Evolutionary conservation across 2,888 invertebrate genomes (phyloP).

Genomic region (Chouioia cunea): DNA sequence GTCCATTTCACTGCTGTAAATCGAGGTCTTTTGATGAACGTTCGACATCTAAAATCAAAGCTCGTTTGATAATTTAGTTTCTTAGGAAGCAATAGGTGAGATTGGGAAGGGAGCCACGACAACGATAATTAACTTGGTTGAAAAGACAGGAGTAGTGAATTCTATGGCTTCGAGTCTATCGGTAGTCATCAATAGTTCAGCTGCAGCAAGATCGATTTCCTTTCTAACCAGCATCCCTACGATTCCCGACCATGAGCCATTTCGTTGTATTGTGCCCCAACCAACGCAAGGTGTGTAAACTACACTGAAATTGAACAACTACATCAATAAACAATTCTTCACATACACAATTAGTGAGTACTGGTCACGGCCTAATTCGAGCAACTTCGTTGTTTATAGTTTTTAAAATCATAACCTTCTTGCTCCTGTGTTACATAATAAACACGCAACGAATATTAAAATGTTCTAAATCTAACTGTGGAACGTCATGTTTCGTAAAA

Average conservation of each 20-base stretch:
- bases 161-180: slow-evolving; percentile 58
- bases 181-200: slow-evolving; percentile 62
- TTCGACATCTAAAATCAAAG: slow-evolving; percentile 55
- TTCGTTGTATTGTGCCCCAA: slow-evolving; percentile 57
- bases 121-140: slow-evolving; percentile 56
- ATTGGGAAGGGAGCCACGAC: not conserved
- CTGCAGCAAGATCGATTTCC: slow-evolving; percentile 60
- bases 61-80: not conserved
- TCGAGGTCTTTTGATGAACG: slow-evolving; percentile 61
- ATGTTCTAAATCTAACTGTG: slow-evolving; percentile 1
- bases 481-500: slow-evolving; percentile 7
- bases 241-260: slow-evolving; percentile 62
- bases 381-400: not conserved
- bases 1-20: slow-evolving; percentile 61
- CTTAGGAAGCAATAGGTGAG: not conserved
- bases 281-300: slow-evolving; percentile 47
- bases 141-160: slow-evolving; percentile 63
- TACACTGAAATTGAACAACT: slow-evolving; percentile 13
- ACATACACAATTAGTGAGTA: not conserved
- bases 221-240: slow-evolving; percentile 56
- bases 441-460: not conserved
- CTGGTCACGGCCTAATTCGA: not conserved
- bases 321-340: not conserved
- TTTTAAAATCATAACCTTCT: no score
- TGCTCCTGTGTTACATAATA: no score